These are phyloP conservation scores for Phaethon lepturus DNA, from an alignment of 2,113 vertebrate genomes.

Conservation along the genomic window DNA sequence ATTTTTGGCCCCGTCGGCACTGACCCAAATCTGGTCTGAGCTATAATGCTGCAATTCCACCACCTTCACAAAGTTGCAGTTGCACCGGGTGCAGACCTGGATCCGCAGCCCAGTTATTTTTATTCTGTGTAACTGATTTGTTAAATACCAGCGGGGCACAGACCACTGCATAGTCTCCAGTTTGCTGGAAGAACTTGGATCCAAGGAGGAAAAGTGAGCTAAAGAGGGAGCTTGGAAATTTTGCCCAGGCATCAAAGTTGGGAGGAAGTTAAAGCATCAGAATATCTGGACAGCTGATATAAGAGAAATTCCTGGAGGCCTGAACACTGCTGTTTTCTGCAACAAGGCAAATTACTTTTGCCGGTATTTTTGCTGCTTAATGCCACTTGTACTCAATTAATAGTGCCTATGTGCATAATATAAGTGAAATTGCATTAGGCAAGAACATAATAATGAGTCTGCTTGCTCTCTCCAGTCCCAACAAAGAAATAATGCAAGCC, in stretches of 20 bases:
- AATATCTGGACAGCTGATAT: neutral
- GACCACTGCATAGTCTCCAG: neutral
- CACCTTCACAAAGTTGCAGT: neutral
- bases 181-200: neutral
- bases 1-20: neutral
- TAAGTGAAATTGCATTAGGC: neutral
- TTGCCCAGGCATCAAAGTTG: neutral
- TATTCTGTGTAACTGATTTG: neutral
- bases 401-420: neutral
- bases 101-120: neutral
- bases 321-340: neutral
- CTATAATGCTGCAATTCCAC: neutral
- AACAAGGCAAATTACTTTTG: neutral
- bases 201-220: neutral
- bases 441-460: neutral
- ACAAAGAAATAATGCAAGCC: neutral
- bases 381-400: neutral
- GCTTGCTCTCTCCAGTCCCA: neutral
- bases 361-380: neutral
- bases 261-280: neutral
- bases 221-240: neutral
- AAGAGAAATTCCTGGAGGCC: neutral
- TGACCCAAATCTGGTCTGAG: neutral
- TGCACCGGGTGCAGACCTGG: neutral
- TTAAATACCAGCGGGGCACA: neutral